Percentiles rank a stretch among this genome's conserved stretches.
These are phyloP conservation scores for Caenorhabditis sp. DNA, from an alignment of 2,888 invertebrate species.

Conservation along the genomic window DNA sequence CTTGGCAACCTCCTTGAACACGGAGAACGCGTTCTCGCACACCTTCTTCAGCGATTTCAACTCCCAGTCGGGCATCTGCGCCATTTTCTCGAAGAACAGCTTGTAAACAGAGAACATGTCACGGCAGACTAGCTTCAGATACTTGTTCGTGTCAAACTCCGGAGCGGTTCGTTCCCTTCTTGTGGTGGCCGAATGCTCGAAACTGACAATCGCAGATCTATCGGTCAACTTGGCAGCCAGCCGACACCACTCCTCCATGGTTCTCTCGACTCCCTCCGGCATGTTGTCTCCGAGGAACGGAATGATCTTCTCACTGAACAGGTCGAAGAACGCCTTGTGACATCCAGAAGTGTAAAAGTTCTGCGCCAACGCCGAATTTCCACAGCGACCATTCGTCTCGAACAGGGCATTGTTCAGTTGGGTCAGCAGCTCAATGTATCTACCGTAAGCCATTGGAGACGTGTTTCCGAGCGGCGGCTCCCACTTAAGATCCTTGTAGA, in stretches of 20 bases:
- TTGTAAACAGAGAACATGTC: too few relatives aligned
- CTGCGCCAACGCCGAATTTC: too few relatives aligned
- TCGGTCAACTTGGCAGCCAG: constrained; percentile 65
- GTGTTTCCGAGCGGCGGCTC: constrained; percentile 10
- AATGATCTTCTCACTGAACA: too few relatives aligned
- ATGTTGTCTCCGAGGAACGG: too few relatives aligned
- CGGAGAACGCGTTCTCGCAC: too few relatives aligned
- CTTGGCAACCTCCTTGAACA: constrained; percentile 70
- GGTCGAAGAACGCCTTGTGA: too few relatives aligned
- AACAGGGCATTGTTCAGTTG: too few relatives aligned
- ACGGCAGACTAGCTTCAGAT: constrained; percentile 57
- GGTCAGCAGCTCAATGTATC: constrained; percentile 58
- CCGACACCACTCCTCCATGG: constrained; percentile 64
- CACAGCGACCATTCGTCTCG: too few relatives aligned
- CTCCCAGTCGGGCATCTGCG: constrained; percentile 51
- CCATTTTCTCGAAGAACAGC: constrained; percentile 55
- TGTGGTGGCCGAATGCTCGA: too few relatives aligned
- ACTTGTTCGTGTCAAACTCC: constrained; percentile 60
- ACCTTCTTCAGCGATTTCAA: constrained; percentile 55
- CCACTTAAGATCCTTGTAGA: constrained; percentile 69
- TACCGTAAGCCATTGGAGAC: constrained; percentile 59
- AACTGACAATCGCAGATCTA: constrained; percentile 26
- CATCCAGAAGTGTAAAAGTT: too few relatives aligned
- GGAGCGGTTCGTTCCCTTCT: not conserved
- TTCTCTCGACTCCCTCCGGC: too few relatives aligned